Evolutionary conservation across 2,113 vertebrate species (phyloP).

Genomic region (Eptesicus fuscus): DNA sequence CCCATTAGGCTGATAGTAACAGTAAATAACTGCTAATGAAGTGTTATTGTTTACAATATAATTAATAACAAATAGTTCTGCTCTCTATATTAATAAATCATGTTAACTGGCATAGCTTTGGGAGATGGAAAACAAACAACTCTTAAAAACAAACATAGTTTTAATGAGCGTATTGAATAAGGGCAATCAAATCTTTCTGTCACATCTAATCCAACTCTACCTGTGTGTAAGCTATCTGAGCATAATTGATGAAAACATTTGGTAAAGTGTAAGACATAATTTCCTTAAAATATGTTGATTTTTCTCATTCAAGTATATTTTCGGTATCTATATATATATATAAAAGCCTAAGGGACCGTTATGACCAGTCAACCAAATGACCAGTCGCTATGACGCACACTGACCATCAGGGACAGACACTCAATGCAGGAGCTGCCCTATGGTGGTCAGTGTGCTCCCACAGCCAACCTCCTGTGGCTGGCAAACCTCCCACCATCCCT

Average conservation of each 20-base stretch:
- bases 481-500: too few species aligned
- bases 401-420: too few species aligned
- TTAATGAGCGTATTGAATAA: constrained; percentile 34
- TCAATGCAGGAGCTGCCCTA: too few species aligned
- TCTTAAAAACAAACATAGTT: constrained; percentile 52
- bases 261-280: not conserved
- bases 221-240: not conserved
- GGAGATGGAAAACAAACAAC: constrained; percentile 29
- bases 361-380: too few species aligned
- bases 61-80: constrained; percentile 43
- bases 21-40: constrained; percentile 38
- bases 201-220: not conserved
- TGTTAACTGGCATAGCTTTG: constrained; percentile 31
- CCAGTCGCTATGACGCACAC: accelerated
- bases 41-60: constrained; percentile 49
- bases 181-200: not conserved
- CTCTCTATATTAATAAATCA: constrained; percentile 42
- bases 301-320: not conserved
- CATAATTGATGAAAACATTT: not conserved
- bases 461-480: too few species aligned
- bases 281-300: not conserved
- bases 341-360: too few species aligned
- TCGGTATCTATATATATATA: not conserved
- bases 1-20: not conserved
- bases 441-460: too few species aligned